Evolutionary conservation across 2,797 vertebrate genomes (phyloP).

Genomic region (Alosa sapidissima): DNA sequence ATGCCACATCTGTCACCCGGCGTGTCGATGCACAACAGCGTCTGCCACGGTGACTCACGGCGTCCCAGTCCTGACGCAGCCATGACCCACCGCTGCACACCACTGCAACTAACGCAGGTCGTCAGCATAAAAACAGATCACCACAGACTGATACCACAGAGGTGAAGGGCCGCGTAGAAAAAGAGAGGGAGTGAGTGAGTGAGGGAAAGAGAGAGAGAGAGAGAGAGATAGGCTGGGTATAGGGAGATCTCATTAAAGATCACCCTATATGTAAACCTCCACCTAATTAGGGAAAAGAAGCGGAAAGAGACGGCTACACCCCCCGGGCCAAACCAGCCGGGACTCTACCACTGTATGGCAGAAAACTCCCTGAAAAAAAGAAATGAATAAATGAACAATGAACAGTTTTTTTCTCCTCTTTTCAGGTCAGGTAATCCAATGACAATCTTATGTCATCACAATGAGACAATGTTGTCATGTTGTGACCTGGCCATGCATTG

Average conservation of each 20-base stretch:
- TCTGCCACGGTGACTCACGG: not conserved
- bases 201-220: not conserved
- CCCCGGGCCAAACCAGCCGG: not conserved
- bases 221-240: not conserved
- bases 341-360: not conserved
- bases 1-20: conserved; percentile 8
- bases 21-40: not conserved
- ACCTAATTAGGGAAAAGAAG: not conserved
- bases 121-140: not conserved
- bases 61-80: not conserved
- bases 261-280: not conserved
- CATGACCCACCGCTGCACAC: not conserved
- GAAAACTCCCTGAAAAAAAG: not conserved
- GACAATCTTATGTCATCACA: not conserved
- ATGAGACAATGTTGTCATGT: not conserved
- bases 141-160: not conserved
- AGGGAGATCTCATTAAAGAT: not conserved
- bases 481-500: not conserved
- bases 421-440: not conserved
- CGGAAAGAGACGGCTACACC: not conserved
- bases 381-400: not conserved
- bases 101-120: not conserved
- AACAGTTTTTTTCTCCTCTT: not conserved
- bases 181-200: not conserved
- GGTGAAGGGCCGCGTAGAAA: not conserved